These are phyloP conservation scores for Stichodactyla mertensii DNA, from an alignment of 64 coral and sea anemone genomes.

Conservation along the genomic window DNA sequence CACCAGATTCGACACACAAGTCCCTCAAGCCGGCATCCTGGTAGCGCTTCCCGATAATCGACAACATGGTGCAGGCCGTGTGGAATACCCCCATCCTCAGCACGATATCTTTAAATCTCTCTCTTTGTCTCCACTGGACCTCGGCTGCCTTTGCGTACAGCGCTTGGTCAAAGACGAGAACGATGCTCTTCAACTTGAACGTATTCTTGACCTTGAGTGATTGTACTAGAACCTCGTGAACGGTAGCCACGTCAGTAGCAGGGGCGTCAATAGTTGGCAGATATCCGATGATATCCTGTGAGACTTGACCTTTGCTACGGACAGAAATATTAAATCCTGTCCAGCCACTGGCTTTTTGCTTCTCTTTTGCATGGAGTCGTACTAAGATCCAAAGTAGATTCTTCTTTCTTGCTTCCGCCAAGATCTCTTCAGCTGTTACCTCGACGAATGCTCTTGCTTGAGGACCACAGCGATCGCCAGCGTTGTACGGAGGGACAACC, in stretches of 20 bases:
- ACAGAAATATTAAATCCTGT: constrained; percentile 52
- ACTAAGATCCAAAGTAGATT: constrained; percentile 49
- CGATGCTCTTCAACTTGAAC: constrained; percentile 27
- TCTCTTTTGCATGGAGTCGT: constrained; percentile 41
- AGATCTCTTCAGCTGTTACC: constrained; percentile 24
- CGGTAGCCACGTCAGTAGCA: constrained; percentile 47
- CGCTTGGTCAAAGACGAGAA: constrained; percentile 51
- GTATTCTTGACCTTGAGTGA: constrained; percentile 29
- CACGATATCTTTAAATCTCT: constrained; percentile 1
- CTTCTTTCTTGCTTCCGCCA: constrained; percentile 40
- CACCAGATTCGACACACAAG: constrained; percentile 35
- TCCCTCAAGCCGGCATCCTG: constrained; percentile 47
- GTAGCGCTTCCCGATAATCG: constrained; percentile 26
- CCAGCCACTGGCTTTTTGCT: constrained; percentile 35
- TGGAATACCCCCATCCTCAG: constrained; percentile 43
- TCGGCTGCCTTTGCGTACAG: constrained; percentile 33
- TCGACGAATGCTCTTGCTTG: constrained; percentile 26
- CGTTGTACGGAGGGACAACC: constrained; percentile 38
- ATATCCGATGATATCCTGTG: constrained; percentile 58
- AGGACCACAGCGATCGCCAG: constrained; percentile 48
- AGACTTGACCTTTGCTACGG: constrained; percentile 38
- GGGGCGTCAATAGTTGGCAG: constrained; percentile 33
- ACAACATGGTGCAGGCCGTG: constrained; percentile 19
- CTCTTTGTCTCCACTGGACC: constrained; percentile 21
- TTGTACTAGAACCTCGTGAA: constrained; percentile 15